Evolutionary conservation across 2,797 vertebrate genomes (phyloP), one percentile per base, ranked within the genome.

Genomic region (Pygocentrus nattereri): DNA sequence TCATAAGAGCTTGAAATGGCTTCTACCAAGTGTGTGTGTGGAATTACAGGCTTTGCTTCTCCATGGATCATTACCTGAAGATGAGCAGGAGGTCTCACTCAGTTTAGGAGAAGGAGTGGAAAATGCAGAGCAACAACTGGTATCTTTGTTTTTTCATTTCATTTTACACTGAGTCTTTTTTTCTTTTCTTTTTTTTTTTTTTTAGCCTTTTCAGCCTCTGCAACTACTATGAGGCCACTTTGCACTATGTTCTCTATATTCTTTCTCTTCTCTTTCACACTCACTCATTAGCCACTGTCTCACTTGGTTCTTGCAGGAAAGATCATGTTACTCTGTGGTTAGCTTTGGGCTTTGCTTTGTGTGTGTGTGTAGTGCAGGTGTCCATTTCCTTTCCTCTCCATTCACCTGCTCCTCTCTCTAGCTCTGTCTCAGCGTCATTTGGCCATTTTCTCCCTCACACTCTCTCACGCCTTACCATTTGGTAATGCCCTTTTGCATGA

Each of bases 81-180:
- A 99, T 19, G 97, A 97, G 84, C 96, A 97, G 89, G 96, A 97
- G 64, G 92, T 91, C 1, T 93, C 96, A 12, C 91, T 96, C 84
- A 93, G 90, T 76, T 91, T 97, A 77, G 96, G 97, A 77, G 95
- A 91, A 30, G 84, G 80, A 72, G 93, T 93, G 81, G 96, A 91
- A 59, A 94, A 93, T 76, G 86, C 95, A 0, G 96, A 99, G 61
- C 97, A 99, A 87, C 97, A 98, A 80, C 89, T 99, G 97, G 98
- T 99, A 90, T 88, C 92, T 50, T 73, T 71, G 11, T 61, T 11
- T 30, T 7, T 59, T 23, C 41, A 41, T 47, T 15, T 25, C 16
- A 6, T 34, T 49, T 77, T 27, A 23, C 47, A 16, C 30, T 7
- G 0, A 19, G 30, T 27, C 54, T 77, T 44, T 68, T 8, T 49